A percentile compares a stretch with the other conserved stretches of the same genome.
phyloP scores from a whole-genome alignment of 2,797 vertebrate genomes.

The Brachymystax lenok region DNA sequence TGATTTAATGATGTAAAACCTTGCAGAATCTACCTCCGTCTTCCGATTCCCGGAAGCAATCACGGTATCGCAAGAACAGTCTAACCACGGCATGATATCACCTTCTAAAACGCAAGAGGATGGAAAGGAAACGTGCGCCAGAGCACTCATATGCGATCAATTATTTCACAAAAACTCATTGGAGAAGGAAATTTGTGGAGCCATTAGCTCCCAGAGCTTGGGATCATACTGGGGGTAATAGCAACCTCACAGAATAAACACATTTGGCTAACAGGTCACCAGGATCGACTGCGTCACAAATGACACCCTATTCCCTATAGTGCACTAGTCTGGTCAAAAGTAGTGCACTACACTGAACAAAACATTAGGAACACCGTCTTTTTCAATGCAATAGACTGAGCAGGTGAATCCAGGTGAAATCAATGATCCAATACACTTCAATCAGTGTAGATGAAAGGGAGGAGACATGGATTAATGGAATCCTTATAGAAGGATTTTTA shows the following conservation, averaged over 20 bases:
- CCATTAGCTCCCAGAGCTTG: slow-evolving; percentile 77
- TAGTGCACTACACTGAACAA: neutral
- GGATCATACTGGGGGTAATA: slow-evolving; percentile 78
- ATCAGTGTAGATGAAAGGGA: no score
- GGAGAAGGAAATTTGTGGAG: slow-evolving; percentile 61
- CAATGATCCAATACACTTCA: no score
- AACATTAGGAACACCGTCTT: no score
- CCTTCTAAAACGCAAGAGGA: slow-evolving; percentile 63
- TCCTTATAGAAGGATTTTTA: no score
- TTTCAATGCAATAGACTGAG: no score
- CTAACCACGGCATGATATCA: slow-evolving; percentile 72
- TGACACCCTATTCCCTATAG: neutral
- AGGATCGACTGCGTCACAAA: slow-evolving; percentile 29
- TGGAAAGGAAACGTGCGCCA: slow-evolving; percentile 73
- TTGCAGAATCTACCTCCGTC: slow-evolving; percentile 29
- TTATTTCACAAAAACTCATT: slow-evolving; percentile 73
- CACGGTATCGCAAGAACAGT: slow-evolving; percentile 74
- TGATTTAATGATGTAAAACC: slow-evolving; percentile 60
- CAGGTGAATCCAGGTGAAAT: no score
- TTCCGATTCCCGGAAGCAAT: slow-evolving; percentile 72
- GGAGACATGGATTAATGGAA: no score
- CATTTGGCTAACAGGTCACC: slow-evolving; percentile 80
- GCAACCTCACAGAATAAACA: slow-evolving; percentile 81
- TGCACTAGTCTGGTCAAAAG: neutral
- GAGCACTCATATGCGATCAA: slow-evolving; percentile 79